These are phyloP conservation scores for Caenorhabditis macrosperma DNA, from an alignment of 2,888 invertebrate genomes.

Conservation along the genomic window DNA sequence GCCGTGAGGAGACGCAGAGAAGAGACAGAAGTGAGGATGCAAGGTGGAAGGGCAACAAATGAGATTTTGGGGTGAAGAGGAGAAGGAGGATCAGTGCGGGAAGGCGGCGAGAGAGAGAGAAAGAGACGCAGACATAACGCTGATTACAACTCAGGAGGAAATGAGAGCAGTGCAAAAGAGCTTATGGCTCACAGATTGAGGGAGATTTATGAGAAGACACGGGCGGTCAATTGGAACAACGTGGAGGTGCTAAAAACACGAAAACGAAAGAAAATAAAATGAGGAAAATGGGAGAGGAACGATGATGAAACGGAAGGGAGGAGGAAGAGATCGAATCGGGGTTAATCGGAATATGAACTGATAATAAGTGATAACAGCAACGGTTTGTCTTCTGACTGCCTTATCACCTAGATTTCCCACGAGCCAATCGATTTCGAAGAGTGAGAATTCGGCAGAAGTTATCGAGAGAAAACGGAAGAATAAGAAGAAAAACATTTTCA, in stretches of 20 bases:
- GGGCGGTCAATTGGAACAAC: slow-evolving; percentile 21
- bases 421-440: no score
- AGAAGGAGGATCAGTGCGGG: slow-evolving; percentile 12
- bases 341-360: slow-evolving; percentile 37
- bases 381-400: no score
- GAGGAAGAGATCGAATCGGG: slow-evolving; percentile 24
- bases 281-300: background rate
- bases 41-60: slow-evolving; percentile 52
- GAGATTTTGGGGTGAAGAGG: slow-evolving; percentile 32
- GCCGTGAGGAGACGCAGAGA: slow-evolving; percentile 25
- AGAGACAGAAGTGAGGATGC: slow-evolving; percentile 13
- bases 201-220: slow-evolving; percentile 27
- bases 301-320: slow-evolving; percentile 1
- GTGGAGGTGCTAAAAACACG: background rate
- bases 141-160: slow-evolving; percentile 17
- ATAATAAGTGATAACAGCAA: slow-evolving; percentile 24
- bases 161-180: background rate
- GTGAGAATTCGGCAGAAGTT: no score
- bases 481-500: no score
- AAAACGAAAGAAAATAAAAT: no score
- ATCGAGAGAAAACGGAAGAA: no score
- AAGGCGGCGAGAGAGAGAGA: slow-evolving; percentile 16
- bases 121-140: slow-evolving; percentile 28
- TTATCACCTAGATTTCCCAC: no score
- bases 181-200: slow-evolving; percentile 1